A percentile compares a stretch with the other conserved stretches of the same genome.
These are phyloP conservation scores for Chironomus striatipennis DNA, from an alignment of 1,140 invertebrate genomes.

Conservation along the genomic window DNA sequence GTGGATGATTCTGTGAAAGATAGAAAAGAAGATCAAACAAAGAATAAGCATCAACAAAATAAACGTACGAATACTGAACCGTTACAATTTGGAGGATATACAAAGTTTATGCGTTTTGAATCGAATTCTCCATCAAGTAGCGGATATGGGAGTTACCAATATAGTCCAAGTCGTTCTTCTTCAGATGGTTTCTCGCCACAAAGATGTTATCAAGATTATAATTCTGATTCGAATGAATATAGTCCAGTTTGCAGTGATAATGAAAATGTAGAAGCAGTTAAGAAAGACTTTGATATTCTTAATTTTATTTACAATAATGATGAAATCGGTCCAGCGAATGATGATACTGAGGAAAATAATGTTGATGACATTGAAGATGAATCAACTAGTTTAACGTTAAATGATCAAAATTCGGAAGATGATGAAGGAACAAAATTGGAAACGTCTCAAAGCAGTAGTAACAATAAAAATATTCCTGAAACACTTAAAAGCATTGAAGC, in stretches of 20 bases:
- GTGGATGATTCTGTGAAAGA: neutral
- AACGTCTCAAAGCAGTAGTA: neutral
- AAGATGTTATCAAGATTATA: slow-evolving; percentile 26
- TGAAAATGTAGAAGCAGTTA: neutral
- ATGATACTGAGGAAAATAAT: neutral
- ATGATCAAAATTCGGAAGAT: neutral
- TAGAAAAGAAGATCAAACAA: neutral
- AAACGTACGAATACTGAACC: neutral
- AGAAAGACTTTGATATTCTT: neutral
- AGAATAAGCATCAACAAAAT: neutral
- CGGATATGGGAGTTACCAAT: neutral
- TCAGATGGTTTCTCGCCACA: neutral
- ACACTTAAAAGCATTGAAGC: neutral
- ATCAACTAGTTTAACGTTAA: neutral
- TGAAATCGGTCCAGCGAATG: neutral
- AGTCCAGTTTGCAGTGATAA: slow-evolving; percentile 28
- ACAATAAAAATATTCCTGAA: neutral
- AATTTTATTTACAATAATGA: slow-evolving; percentile 5
- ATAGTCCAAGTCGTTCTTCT: neutral
- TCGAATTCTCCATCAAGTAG: neutral
- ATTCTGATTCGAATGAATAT: slow-evolving; percentile 39
- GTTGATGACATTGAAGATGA: neutral
- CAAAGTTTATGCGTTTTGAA: slow-evolving; percentile 4
- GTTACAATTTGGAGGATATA: neutral
- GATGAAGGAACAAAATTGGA: neutral